phyloP scores from a whole-genome alignment of 2,113 vertebrate species.

The Neolamprologus tretocephalus region DNA sequence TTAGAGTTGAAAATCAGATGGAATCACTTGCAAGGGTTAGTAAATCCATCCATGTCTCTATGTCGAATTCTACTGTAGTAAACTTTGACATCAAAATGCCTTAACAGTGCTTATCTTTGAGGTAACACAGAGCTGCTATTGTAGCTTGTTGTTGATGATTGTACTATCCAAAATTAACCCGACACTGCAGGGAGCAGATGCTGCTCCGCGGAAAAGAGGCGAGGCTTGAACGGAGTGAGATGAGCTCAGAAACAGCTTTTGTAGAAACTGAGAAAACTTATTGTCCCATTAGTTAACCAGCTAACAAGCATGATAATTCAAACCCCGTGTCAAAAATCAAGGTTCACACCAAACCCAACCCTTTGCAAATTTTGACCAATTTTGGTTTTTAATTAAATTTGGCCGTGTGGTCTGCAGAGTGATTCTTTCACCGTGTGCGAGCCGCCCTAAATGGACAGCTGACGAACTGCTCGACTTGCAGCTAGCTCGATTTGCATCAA shows the following conservation, averaged over 20 bases:
- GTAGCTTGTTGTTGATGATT: neutral
- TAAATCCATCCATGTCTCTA: neutral
- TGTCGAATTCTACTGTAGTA: neutral
- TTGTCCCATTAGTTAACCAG: rapidly evolving
- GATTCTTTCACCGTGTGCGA: neutral
- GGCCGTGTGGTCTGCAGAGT: neutral
- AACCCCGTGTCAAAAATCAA: neutral
- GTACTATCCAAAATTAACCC: neutral
- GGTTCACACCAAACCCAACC: neutral
- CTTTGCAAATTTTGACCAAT: neutral
- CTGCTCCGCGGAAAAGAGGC: neutral
- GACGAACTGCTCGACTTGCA: neutral
- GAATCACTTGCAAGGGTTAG: neutral
- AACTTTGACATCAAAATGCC: neutral
- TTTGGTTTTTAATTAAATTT: neutral
- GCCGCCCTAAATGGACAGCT: neutral
- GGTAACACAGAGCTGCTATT: neutral
- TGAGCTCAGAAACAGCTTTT: neutral
- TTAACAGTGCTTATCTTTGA: neutral
- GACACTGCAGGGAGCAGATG: neutral
- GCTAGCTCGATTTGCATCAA: neutral
- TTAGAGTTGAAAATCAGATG: neutral
- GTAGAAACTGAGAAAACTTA: rapidly evolving
- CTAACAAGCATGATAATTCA: neutral
- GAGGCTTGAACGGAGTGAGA: neutral